phyloP scores from a whole-genome alignment of 2,113 vertebrate species.

The Bombycilla garrulus region DNA sequence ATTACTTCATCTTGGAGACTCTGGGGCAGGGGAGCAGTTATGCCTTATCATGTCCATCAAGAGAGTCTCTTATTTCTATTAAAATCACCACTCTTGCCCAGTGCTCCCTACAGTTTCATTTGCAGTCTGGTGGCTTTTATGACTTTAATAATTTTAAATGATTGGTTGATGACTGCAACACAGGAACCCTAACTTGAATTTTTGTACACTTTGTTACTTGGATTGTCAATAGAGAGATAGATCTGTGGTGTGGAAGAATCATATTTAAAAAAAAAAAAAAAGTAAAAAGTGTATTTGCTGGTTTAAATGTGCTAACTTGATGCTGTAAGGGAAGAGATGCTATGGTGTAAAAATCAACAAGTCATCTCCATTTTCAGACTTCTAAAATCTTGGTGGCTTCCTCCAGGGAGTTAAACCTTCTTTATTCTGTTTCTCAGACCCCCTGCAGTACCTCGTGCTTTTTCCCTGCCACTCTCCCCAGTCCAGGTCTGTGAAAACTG shows the following conservation, averaged over 20 bases:
- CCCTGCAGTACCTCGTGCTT: not conserved
- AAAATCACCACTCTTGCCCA: not conserved
- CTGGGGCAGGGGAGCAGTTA: rapidly evolving
- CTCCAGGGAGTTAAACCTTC: not conserved
- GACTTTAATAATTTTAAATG: not conserved
- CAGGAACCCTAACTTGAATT: not conserved
- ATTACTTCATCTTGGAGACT: not conserved
- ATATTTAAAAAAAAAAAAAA: not conserved
- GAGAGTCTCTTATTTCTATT: not conserved
- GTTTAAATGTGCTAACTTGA: not conserved
- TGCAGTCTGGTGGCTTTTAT: not conserved
- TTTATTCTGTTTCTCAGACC: not conserved
- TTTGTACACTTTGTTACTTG: not conserved
- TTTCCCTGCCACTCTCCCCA: not conserved
- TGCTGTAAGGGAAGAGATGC: not conserved
- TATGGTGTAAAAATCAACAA: not conserved
- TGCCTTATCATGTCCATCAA: no score
- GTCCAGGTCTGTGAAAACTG: not conserved
- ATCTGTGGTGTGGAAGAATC: not conserved
- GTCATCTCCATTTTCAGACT: not conserved
- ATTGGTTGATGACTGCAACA: not conserved
- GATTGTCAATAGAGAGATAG: not conserved
- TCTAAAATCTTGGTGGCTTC: not conserved
- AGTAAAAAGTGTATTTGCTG: not conserved
- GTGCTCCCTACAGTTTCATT: not conserved